Evolutionary conservation across 2,797 vertebrate genomes (phyloP).

Genomic region (Aphelocoma californica): DNA sequence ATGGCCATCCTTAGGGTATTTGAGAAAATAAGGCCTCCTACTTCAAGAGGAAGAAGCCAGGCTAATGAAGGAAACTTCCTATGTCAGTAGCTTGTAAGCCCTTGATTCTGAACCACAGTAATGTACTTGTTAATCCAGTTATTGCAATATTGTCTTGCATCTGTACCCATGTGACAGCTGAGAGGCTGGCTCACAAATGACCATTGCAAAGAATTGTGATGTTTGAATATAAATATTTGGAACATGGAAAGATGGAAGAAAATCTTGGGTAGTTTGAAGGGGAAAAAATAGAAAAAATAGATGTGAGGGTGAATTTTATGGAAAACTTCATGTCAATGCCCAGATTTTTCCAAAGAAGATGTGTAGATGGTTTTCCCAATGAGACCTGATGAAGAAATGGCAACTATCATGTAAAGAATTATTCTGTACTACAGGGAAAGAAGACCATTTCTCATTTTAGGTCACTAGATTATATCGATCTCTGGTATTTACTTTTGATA

Average conservation of each 20-base stretch:
- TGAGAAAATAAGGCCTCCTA: not conserved
- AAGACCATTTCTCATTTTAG: not conserved
- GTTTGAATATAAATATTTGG: not conserved
- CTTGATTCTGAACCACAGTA: not conserved
- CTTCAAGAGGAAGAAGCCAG: not conserved
- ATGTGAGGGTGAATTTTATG: not conserved
- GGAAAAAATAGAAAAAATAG: accelerated
- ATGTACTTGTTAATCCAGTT: not conserved
- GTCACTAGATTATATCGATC: not conserved
- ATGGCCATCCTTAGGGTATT: not conserved
- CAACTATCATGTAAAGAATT: not conserved
- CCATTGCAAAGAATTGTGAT: not conserved
- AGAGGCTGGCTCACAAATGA: not conserved
- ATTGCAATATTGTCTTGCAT: not conserved
- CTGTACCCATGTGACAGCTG: not conserved
- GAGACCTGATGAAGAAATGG: not conserved
- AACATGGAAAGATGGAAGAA: not conserved
- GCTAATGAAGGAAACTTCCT: not conserved
- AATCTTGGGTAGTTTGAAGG: not conserved
- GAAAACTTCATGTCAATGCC: not conserved
- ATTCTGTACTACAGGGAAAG: not conserved
- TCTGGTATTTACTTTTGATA: not conserved
- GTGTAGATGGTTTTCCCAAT: not conserved
- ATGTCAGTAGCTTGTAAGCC: not conserved
- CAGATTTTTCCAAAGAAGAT: not conserved